These are phyloP conservation scores for Pinctada fucata DNA, from an alignment of 2,888 invertebrate genomes.

Conservation along the genomic window DNA sequence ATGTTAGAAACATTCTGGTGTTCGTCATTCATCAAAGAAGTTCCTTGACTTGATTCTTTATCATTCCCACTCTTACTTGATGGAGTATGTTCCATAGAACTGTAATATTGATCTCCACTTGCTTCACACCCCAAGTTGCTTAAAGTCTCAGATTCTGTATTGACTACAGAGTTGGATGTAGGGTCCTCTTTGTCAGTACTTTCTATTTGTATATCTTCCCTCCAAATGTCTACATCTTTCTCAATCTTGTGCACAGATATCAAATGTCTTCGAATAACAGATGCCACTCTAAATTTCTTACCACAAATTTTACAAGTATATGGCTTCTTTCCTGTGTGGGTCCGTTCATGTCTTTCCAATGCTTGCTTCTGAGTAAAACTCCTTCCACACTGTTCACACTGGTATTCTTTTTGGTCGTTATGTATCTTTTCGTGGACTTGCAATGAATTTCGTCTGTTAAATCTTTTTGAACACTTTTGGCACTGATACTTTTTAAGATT, in stretches of 20 bases:
- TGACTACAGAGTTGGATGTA: constrained; percentile 5
- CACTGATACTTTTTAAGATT: constrained; percentile 74
- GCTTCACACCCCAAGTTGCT: too few relatives aligned
- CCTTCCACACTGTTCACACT: constrained; percentile 75
- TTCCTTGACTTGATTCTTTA: too few relatives aligned
- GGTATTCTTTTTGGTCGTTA: constrained; percentile 72
- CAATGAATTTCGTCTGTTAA: constrained; percentile 75
- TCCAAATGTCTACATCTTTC: constrained; percentile 60
- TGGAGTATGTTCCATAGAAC: too few relatives aligned
- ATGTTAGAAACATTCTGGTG: too few relatives aligned
- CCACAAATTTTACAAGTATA: constrained; percentile 76
- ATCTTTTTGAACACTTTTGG: constrained; percentile 72
- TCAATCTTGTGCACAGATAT: constrained; percentile 66
- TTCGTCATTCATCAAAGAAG: too few relatives aligned
- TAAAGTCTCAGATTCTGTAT: not conserved
- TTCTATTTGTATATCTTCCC: constrained; percentile 56
- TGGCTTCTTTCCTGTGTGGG: constrained; percentile 76
- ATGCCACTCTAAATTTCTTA: constrained; percentile 72
- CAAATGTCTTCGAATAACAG: constrained; percentile 63
- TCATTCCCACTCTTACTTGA: too few relatives aligned
- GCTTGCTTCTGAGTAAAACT: constrained; percentile 78
- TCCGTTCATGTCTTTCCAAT: constrained; percentile 76
- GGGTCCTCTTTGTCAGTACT: not conserved
- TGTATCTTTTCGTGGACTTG: constrained; percentile 77
- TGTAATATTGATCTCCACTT: too few relatives aligned